Evolutionary conservation across 2,797 vertebrate genomes (phyloP).

Genomic region (Chaetodon trifasciatus): DNA sequence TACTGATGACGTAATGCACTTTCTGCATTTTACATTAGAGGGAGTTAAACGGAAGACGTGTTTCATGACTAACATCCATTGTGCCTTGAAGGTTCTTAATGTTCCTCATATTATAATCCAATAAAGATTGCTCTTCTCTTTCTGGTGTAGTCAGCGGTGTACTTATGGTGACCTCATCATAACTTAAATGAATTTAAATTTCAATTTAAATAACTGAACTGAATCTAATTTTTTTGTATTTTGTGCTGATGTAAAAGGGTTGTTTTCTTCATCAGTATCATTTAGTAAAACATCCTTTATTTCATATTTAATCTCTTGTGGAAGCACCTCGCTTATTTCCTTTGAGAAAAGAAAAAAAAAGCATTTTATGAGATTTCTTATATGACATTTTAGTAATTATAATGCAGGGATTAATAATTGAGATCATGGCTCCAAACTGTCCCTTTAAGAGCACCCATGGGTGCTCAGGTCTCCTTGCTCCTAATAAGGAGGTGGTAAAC

Average conservation of each 20-base stretch:
- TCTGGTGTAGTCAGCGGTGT: not conserved
- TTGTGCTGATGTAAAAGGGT: not conserved
- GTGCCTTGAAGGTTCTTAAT: not conserved
- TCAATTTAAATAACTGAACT: too few relatives aligned
- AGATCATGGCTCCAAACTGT: not conserved
- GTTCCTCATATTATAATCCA: not conserved
- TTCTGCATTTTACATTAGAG: constrained; percentile 15
- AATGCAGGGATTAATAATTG: not conserved
- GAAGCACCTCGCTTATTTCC: not conserved
- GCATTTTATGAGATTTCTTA: not conserved
- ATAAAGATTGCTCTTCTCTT: not conserved
- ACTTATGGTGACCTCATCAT: not conserved
- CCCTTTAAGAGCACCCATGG: constrained; percentile 58
- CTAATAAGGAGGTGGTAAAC: constrained; percentile 70
- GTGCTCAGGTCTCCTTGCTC: constrained; percentile 49
- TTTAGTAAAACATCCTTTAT: not conserved
- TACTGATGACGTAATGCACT: constrained; percentile 42
- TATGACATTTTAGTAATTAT: not conserved
- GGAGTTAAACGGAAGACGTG: not conserved
- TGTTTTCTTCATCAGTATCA: not conserved
- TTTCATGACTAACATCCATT: not conserved
- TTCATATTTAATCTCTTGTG: not conserved
- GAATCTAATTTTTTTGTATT: not conserved
- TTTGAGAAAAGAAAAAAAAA: not conserved
- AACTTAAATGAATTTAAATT: too few relatives aligned